phyloP scores from a whole-genome alignment of 2,113 vertebrate genomes.

The Pseudorhombus dupliciocellatus region DNA sequence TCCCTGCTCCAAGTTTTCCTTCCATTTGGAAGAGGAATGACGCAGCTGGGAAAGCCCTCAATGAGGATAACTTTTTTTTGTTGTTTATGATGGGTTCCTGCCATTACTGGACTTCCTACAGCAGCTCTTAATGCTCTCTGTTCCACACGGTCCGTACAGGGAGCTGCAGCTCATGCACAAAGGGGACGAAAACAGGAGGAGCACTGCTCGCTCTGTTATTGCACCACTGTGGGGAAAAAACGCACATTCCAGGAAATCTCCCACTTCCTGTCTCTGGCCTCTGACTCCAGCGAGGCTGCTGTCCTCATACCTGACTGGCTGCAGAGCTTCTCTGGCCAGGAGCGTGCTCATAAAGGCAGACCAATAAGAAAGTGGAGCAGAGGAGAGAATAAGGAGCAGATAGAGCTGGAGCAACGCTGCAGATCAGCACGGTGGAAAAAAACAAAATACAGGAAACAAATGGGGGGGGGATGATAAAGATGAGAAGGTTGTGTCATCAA shows the following conservation, averaged over 20 bases:
- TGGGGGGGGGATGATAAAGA: constrained; percentile 50
- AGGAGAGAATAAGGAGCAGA: not conserved
- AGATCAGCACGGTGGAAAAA: not conserved
- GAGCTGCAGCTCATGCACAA: constrained; percentile 43
- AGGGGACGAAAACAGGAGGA: constrained; percentile 73
- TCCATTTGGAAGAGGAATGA: constrained; percentile 33
- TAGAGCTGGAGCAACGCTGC: no score
- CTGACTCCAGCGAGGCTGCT: constrained; percentile 68
- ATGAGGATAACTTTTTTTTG: constrained; percentile 4
- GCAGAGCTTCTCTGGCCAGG: constrained; percentile 34
- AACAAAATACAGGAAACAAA: not conserved
- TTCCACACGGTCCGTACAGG: constrained; percentile 23
- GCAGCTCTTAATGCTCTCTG: constrained; percentile 33
- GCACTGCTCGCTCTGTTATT: constrained; percentile 74
- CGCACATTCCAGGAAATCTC: constrained; percentile 87
- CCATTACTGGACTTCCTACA: constrained; percentile 38
- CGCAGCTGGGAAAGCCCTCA: constrained; percentile 51
- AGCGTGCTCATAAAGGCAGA: constrained; percentile 36
- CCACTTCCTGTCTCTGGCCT: constrained; percentile 81
- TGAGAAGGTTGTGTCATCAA: constrained; percentile 52
- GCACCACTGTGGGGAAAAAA: constrained; percentile 78
- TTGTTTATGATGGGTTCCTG: constrained; percentile 43
- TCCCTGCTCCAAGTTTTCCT: constrained; percentile 19
- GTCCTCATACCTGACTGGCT: constrained; percentile 75
- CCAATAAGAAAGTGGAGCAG: constrained; percentile 2